Percentiles rank a stretch among this genome's conserved stretches.
Evolutionary conservation across 2,888 invertebrate species (phyloP).

Genomic region (Nemoura dubitans): DNA sequence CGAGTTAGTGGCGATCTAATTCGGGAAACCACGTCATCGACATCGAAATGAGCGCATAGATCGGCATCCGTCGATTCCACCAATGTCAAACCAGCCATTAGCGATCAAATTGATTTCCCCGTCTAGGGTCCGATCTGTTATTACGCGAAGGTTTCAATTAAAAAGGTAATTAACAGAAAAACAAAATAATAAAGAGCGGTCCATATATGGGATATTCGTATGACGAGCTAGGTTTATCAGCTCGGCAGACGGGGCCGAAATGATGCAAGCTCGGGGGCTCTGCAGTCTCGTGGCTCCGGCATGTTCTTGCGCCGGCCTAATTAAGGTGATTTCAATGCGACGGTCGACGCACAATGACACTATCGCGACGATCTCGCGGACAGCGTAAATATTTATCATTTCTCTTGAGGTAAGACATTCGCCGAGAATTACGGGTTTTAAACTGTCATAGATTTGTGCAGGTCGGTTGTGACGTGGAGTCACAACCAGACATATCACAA

Average conservation of each 20-base stretch:
- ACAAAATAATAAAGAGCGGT: not conserved
- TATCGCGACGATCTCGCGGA: not conserved
- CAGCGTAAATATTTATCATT: slow-evolving; percentile 18
- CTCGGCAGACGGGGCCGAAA: no score
- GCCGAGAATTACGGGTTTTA: not conserved
- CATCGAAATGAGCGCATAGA: not conserved
- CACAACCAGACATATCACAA: no score
- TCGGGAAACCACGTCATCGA: not conserved
- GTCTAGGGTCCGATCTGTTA: not conserved
- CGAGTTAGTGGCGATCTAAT: not conserved
- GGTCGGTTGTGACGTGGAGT: no score
- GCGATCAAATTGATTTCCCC: not conserved
- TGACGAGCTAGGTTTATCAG: not conserved
- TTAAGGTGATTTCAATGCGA: slow-evolving; percentile 31
- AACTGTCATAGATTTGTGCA: not conserved
- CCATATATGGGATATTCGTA: not conserved
- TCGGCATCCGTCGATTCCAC: not conserved
- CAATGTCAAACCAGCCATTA: slow-evolving; percentile 24
- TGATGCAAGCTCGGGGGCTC: not conserved
- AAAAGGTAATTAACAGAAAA: slow-evolving; percentile 19
- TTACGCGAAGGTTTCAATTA: not conserved
- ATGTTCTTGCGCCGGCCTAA: not conserved
- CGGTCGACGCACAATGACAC: not conserved
- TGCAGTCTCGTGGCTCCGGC: not conserved
- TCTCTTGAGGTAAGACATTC: not conserved